Base-by-base conservation (phyloP, 1,140 invertebrate genomes). In the Megalopta genalis region DNA sequence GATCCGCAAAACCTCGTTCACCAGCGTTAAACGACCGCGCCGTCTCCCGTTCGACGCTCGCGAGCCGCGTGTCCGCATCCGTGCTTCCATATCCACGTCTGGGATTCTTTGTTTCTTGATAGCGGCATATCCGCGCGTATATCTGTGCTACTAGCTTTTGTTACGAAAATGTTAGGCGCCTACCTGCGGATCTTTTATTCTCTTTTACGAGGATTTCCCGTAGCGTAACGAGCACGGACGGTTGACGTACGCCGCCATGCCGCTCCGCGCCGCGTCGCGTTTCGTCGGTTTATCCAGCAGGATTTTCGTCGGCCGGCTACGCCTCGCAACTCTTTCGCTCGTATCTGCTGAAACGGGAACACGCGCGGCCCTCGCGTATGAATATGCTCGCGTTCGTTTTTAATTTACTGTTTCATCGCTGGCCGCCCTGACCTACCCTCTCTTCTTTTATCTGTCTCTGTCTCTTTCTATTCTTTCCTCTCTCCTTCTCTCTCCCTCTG, bases 181-280 rank as follows among this genome's bases (percentile, higher is more conserved):
- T 54, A 67, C 54, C 54, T 67, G 68, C 59, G 32, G 27, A 63
- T 78, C 77, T 84, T 84, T 84, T 79, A 83, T 84, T 74, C 66
- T 32, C 54, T 68, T 77, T 77, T 25, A 32, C 39, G 39, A 49
- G 54, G 39, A 59, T 37, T 67, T 57, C 18, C 2, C 12, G 54
- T 49, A 77, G 39, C 74, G 23, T 62, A 70, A 70, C 74, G 64
- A 32, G 37, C 37, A n/a, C 3, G 65, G 54, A 46, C 52, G 25
- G 66, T 69, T 69, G 66, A 77, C 74, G 64, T 76, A 76, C 37
- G 63, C 9, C 8, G 9, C 0, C 46, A 4, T 32, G 32, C 32
- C 42, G 6, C 39, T 42, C 42, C 42, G 42, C 10, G 9, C 42
- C 10, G 32, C 32, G 32, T 32, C 32, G 32, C 32, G 16, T 21